A percentile compares a stretch with the other conserved stretches of the same genome.
Conservation (phyloP, 2,888 invertebrate genomes). For the Allolobophora icterica region DNA sequence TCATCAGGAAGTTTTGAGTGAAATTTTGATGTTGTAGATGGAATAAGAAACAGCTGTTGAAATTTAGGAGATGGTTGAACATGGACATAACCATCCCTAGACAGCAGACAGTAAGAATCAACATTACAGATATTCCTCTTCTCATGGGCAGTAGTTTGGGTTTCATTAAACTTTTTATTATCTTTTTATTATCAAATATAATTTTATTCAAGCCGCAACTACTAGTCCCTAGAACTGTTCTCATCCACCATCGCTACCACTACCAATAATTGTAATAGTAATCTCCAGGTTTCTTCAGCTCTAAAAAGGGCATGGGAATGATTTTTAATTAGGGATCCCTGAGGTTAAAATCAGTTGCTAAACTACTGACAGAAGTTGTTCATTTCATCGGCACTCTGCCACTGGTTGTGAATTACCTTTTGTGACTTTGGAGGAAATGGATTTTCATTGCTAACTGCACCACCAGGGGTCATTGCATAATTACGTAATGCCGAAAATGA, state of each 20-base stretch:
- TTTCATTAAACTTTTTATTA: neutral
- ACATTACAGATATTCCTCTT: neutral
- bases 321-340: too few relatives aligned
- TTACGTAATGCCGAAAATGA: too few relatives aligned
- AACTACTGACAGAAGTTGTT: too few relatives aligned
- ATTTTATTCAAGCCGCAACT: neutral
- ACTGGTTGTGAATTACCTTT: too few relatives aligned
- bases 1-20: neutral
- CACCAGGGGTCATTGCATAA: too few relatives aligned
- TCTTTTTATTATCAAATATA: neutral
- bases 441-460: too few relatives aligned
- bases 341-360: too few relatives aligned
- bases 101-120: neutral
- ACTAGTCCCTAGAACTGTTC: neutral
- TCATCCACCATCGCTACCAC: neutral
- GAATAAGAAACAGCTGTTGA: neutral
- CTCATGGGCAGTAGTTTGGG: neutral
- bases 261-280: too few relatives aligned
- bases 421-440: too few relatives aligned
- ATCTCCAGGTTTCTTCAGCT: too few relatives aligned
- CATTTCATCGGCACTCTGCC: too few relatives aligned
- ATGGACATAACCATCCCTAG: constrained; percentile 8
- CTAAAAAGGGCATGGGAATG: too few relatives aligned
- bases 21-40: neutral
- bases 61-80: neutral